Conservation (phyloP, 2,888 invertebrate genomes). For the Plusia festucae region DNA sequence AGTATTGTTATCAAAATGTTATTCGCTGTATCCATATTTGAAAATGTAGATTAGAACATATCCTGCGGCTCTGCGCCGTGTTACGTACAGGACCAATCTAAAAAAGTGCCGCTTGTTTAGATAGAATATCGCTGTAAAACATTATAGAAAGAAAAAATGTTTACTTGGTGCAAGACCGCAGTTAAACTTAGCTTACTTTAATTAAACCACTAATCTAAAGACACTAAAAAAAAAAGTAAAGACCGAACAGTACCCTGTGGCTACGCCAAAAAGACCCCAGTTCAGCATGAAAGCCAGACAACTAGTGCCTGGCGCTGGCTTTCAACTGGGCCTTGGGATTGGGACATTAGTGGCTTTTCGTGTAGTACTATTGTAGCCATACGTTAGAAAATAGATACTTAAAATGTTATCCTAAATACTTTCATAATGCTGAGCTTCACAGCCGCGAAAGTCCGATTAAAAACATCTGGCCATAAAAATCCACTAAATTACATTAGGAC, state of each 20-base stretch:
- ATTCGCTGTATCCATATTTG: slow-evolving; percentile 35
- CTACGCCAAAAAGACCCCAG: too few relatives aligned
- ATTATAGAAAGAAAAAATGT: too few relatives aligned
- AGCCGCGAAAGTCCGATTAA: slow-evolving; percentile 29
- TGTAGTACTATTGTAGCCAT: not conserved
- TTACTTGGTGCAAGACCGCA: too few relatives aligned
- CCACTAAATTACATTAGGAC: slow-evolving; percentile 47
- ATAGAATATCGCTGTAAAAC: slow-evolving; percentile 22
- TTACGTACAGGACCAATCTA: slow-evolving; percentile 31
- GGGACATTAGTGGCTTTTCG: not conserved
- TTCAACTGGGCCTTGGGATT: too few relatives aligned
- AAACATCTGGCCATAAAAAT: slow-evolving; percentile 39
- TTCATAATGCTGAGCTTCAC: not conserved
- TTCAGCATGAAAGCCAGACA: too few relatives aligned
- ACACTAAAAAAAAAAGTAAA: too few relatives aligned
- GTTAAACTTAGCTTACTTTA: too few relatives aligned
- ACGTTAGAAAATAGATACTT: slow-evolving; percentile 11
- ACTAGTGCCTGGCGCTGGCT: too few relatives aligned
- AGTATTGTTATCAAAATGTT: slow-evolving; percentile 49
- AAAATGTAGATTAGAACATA: slow-evolving; percentile 41
- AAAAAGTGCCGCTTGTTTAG: slow-evolving; percentile 28
- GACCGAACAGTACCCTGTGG: too few relatives aligned
- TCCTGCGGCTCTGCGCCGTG: slow-evolving; percentile 27
- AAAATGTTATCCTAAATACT: not conserved
- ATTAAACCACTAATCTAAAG: too few relatives aligned